These are phyloP conservation scores for Dryobotodes eremita DNA, from an alignment of 2,888 invertebrate species.

Conservation along the genomic window DNA sequence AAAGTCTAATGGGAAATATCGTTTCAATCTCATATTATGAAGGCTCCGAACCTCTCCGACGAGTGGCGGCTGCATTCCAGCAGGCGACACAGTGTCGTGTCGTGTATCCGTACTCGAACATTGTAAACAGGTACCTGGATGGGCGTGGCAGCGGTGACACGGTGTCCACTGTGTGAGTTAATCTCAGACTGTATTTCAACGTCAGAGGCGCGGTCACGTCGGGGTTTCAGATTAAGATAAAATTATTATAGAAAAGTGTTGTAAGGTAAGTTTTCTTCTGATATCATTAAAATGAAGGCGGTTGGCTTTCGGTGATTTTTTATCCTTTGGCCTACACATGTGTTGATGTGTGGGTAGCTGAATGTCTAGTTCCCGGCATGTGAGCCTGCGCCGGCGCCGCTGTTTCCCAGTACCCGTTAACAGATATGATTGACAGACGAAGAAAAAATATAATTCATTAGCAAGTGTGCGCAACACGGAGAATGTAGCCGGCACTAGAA, in stretches of 20 bases:
- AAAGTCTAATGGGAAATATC: constrained; percentile 59
- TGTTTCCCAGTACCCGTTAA: constrained; percentile 64
- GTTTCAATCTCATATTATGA: constrained; percentile 46
- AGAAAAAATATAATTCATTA: constrained; percentile 76
- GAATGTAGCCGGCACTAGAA: constrained; percentile 70
- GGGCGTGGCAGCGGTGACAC: constrained; percentile 30
- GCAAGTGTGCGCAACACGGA: constrained; percentile 65
- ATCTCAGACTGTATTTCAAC: background rate
- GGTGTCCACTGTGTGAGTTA: constrained; percentile 10
- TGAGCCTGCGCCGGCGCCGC: constrained; percentile 60
- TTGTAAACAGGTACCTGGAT: background rate
- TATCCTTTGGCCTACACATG: background rate
- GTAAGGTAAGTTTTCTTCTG: background rate
- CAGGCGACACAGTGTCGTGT: constrained; percentile 40
- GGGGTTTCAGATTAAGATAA: constrained; percentile 17
- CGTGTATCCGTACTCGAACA: background rate
- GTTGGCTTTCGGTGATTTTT: background rate
- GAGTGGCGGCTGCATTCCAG: constrained; percentile 42
- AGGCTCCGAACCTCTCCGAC: constrained; percentile 14
- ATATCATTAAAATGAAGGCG: background rate
- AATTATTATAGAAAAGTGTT: constrained; percentile 15
- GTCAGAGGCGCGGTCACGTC: constrained; percentile 8
- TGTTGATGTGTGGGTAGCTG: background rate
- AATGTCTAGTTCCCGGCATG: constrained; percentile 18
- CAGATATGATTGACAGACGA: constrained; percentile 74